These are phyloP conservation scores for Muschampia plurimacula DNA, from an alignment of 2,888 invertebrate species.

Conservation along the genomic window DNA sequence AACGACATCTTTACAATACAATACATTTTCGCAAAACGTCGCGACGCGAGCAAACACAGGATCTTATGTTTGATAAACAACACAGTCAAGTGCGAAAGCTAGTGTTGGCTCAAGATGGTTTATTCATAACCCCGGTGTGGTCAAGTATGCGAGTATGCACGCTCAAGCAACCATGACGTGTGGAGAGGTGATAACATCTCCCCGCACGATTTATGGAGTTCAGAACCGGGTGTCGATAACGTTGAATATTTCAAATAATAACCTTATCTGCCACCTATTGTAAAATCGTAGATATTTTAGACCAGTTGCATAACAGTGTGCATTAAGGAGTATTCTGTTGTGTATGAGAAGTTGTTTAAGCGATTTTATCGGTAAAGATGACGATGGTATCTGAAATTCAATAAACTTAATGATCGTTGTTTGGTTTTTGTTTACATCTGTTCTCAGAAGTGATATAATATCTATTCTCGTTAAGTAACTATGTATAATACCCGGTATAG, in stretches of 20 bases:
- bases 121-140: slow-evolving; percentile 35
- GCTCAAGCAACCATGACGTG: slow-evolving; percentile 46
- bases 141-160: slow-evolving; percentile 29
- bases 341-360: neutral
- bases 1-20: too few relatives aligned
- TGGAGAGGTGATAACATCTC: slow-evolving; percentile 48
- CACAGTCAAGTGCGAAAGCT: slow-evolving; percentile 27
- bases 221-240: slow-evolving; percentile 42
- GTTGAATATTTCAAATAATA: slow-evolving; percentile 52
- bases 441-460: too few relatives aligned
- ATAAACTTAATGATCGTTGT: too few relatives aligned
- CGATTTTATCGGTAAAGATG: neutral
- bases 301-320: slow-evolving; percentile 33
- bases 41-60: neutral
- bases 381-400: neutral
- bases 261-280: slow-evolving; percentile 44
- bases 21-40: too few relatives aligned
- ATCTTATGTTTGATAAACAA: neutral
- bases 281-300: slow-evolving; percentile 32
- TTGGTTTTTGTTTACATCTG: too few relatives aligned
- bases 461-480: too few relatives aligned
- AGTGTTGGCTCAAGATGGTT: slow-evolving; percentile 29
- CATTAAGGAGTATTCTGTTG: neutral
- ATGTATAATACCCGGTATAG: too few relatives aligned
- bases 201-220: slow-evolving; percentile 49